Base-by-base conservation (phyloP, 2,113 vertebrate species). In the Phyllostomus hastatus region DNA sequence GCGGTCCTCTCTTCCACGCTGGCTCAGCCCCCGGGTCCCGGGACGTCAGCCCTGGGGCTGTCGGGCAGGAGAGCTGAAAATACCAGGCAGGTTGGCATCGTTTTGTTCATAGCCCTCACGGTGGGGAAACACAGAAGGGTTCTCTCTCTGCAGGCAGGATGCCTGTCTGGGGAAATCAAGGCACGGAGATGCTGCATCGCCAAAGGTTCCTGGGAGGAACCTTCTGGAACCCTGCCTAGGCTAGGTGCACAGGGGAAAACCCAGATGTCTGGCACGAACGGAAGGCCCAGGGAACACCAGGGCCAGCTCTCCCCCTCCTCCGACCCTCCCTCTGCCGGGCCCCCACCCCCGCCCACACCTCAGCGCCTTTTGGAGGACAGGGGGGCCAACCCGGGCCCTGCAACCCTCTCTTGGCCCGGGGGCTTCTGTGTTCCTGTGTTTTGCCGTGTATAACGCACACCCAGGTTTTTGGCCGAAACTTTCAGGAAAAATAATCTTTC, bases 31-130 rank as follows among this genome's bases (percentile, higher is more conserved):
- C 79, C 24, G 5, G 94, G 96, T 95, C 97, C 82, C 95, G 94
- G 91, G 96, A 70, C 48, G 19, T 87, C 91, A 61, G 52, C 50
- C 73, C 87, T 20, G 95, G 69, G 97, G 91, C 81, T 59, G 52
- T 48, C 85, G 97, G 96, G 94, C 87, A 83, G 91, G 97, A 90
- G 92, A 97, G 91, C 97, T 98, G 95, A 95, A 95, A 98, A 95
- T 50, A 97, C 9, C 94, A 86, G 16, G 31, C 43, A 87, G 64
- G 88, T 87, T 10, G 90, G 38, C 73, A 72, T 75, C 9, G 24
- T 5, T 4, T 33, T n/a, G 72, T 43, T 82, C 92, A 93, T 50
- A 95, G 50, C 24, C 72, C 46, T 61, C 3, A 0, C 0, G 10
- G 22, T 1, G 3, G 43, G 61, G 14, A 69, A 33, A 50, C 38